Evolutionary conservation across 1,140 invertebrate genomes (phyloP).

Genomic region (Leptinotarsa undecemlineata): DNA sequence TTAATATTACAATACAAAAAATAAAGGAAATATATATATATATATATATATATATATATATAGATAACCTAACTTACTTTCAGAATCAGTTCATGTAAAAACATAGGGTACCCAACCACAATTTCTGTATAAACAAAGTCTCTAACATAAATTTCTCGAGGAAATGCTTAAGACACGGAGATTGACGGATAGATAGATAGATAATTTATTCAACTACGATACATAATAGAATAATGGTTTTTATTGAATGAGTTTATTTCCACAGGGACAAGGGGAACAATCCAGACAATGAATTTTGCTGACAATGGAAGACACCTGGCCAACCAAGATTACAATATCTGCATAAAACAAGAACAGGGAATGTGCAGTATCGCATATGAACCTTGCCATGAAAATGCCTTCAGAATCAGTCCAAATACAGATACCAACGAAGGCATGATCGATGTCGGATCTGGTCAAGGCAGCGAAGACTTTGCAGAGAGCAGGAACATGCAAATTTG

Average conservation of each 20-base stretch:
- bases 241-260: neutral
- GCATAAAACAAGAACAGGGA: slow-evolving; percentile 69
- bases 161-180: too few relatives aligned
- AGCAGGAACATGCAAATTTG: slow-evolving; percentile 58
- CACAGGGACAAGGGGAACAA: slow-evolving; percentile 63
- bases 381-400: slow-evolving; percentile 74
- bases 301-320: slow-evolving; percentile 80
- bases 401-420: slow-evolving; percentile 69
- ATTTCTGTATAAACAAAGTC: too few relatives aligned
- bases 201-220: too few relatives aligned
- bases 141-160: too few relatives aligned
- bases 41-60: too few relatives aligned
- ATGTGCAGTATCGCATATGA: slow-evolving; percentile 78
- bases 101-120: too few relatives aligned
- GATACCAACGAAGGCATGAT: slow-evolving; percentile 43
- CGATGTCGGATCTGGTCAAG: slow-evolving; percentile 58
- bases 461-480: slow-evolving; percentile 44
- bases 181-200: too few relatives aligned
- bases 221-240: too few relatives aligned
- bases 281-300: slow-evolving; percentile 78
- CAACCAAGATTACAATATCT: slow-evolving; percentile 76
- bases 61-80: too few relatives aligned
- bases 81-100: too few relatives aligned
- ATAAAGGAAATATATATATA: too few relatives aligned
- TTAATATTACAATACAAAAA: too few relatives aligned